Evolutionary conservation across 2,888 invertebrate species (phyloP).

Genomic region (Melieria omissa): DNA sequence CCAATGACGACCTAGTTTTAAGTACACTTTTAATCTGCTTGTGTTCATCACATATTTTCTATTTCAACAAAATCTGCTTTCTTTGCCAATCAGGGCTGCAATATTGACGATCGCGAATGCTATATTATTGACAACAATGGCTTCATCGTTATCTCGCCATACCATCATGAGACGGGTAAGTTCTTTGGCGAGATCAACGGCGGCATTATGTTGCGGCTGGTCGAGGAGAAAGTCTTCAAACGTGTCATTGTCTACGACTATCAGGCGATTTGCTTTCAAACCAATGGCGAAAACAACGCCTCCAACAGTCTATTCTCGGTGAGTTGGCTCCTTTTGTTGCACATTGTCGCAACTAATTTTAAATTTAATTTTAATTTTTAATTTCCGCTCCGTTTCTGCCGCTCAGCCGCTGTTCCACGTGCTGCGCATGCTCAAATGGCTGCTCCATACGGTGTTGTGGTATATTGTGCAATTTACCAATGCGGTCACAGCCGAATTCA

Average conservation of each 20-base stretch:
- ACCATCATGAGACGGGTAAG: conserved; percentile 78
- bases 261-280: conserved; percentile 87
- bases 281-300: conserved; percentile 72
- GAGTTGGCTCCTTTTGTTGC: conserved; percentile 52
- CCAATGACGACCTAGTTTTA: neutral
- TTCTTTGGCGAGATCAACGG: conserved; percentile 89
- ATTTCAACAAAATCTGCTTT: neutral
- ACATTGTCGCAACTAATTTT: neutral
- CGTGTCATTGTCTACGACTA: conserved; percentile 84
- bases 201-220: conserved; percentile 79
- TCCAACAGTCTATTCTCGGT: conserved; percentile 74
- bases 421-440: conserved; percentile 71
- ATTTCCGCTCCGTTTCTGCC: neutral
- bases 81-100: conserved; percentile 67
- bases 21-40: neutral
- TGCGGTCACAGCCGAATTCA: conserved; percentile 68
- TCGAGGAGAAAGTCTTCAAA: conserved; percentile 80
- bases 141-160: conserved; percentile 83
- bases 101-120: conserved; percentile 76
- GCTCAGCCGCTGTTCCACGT: conserved; percentile 73
- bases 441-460: conserved; percentile 71
- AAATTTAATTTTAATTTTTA: neutral
- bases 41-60: neutral
- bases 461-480: conserved; percentile 71
- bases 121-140: conserved; percentile 91